Evolutionary conservation across 2,113 vertebrate genomes (phyloP).

Genomic region (Indicator maculatus): DNA sequence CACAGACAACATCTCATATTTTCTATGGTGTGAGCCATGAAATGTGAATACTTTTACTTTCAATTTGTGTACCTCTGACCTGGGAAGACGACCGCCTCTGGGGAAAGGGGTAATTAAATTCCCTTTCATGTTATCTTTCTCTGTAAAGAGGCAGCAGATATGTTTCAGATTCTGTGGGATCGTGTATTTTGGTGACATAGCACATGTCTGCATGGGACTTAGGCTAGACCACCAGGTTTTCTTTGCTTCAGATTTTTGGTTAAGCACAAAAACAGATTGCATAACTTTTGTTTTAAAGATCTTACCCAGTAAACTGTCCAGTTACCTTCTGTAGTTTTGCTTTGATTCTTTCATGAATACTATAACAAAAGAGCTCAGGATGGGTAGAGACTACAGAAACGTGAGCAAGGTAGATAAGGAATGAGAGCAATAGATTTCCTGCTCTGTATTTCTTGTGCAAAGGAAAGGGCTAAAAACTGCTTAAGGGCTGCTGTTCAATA

Average conservation of each 20-base stretch:
- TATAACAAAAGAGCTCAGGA: neutral
- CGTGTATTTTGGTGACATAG: constrained; percentile 56
- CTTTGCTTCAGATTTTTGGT: constrained; percentile 59
- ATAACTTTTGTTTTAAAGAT: neutral
- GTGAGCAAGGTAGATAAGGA: neutral
- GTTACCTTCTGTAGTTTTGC: constrained; percentile 40
- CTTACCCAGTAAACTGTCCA: constrained; percentile 17
- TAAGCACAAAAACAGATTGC: constrained; percentile 27
- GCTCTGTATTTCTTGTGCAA: constrained; percentile 7
- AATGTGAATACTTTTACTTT: constrained; percentile 59
- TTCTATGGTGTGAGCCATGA: constrained; percentile 32
- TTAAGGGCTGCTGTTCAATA: neutral
- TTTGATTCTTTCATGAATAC: constrained; percentile 33
- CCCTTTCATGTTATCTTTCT: constrained; percentile 72
- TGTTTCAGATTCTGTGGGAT: constrained; percentile 74
- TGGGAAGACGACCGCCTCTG: constrained; percentile 57
- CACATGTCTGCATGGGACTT: constrained; percentile 30
- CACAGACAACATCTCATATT: neutral
- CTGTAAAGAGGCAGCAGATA: constrained; percentile 59
- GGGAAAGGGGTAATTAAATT: constrained; percentile 73
- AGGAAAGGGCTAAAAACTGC: constrained; percentile 28
- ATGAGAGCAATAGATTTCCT: neutral
- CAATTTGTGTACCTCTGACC: constrained; percentile 57
- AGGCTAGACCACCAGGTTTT: constrained; percentile 69
- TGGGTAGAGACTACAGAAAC: neutral